Base-by-base conservation (phyloP, 2,113 vertebrate genomes). In the Corvus moneduloides region DNA sequence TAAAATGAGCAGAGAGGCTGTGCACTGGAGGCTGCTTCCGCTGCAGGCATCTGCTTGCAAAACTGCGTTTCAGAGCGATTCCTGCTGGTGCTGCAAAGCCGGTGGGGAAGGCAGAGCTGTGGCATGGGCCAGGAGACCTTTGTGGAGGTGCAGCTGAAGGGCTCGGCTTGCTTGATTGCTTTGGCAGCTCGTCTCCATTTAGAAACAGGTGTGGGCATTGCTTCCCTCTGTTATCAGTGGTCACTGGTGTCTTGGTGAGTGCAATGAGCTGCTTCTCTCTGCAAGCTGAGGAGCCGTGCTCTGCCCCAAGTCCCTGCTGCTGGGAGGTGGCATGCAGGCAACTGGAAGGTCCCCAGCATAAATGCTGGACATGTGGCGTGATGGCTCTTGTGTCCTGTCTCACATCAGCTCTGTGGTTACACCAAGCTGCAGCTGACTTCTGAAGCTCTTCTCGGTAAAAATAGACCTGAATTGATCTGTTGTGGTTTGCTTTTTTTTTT, bases 231-330 rank as follows among this genome's bases (percentile, higher is more conserved):
- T 17, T 61, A 2, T 2, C 21, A 21, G 46, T 23, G 43, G 22
- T n/a, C 18, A 3, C 49, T 48, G 68, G 23, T 1, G 4, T 37
- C 37, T 71, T 1, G 1, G 16, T 26, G 54, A 58, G 49, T 71
- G 62, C 32, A 15, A 2, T 21, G 56, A 69, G 73, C 58, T 79
- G 72, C 35, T 80, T 52, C 55, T 56, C 16, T n/a, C 68, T 77
- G 63, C 56, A 16, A 27, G 54, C 28, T 0, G 1, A 58, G 61
- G 48, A 71, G 56, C 35, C 0, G 0, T 30, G 32, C 37, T 81
- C 35, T 87, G 37, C 55, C 35, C 24, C n/a, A 28, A 6, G 51
- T 63, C n/a, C 30, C 10, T 4, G 7, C 68, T 66, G 41, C 69
- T 2, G 3, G 49, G 54, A 68, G 49, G 10, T 37, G 52, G 28